phyloP scores from a whole-genome alignment of 1,140 invertebrate genomes.

The Drosophila gunungcola region DNA sequence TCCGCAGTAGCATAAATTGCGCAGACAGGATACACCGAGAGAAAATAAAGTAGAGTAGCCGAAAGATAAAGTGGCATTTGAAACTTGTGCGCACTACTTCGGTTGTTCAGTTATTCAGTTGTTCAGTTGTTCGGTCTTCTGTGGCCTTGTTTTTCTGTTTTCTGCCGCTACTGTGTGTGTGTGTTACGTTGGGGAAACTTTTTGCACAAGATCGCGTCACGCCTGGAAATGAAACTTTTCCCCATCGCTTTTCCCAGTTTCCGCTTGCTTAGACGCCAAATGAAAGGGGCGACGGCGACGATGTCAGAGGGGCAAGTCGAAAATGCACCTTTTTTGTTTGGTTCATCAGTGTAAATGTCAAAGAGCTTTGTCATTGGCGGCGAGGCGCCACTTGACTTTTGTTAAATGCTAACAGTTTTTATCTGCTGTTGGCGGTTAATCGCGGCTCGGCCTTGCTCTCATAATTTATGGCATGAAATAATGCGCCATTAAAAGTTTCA shows the following conservation, averaged over 20 bases:
- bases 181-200: conserved; percentile 27
- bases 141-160: conserved; percentile 24
- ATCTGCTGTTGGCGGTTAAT: conserved; percentile 59
- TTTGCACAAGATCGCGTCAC: conserved; percentile 43
- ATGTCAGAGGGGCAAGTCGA: neutral
- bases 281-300: conserved; percentile 17
- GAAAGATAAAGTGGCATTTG: conserved; percentile 79
- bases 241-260: conserved; percentile 5
- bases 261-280: conserved; percentile 41
- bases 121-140: conserved; percentile 7
- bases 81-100: conserved; percentile 65
- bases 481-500: conserved; percentile 80
- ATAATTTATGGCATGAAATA: conserved; percentile 79
- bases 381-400: conserved; percentile 55
- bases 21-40: conserved; percentile 7
- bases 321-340: conserved; percentile 24
- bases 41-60: conserved; percentile 62
- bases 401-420: conserved; percentile 76
- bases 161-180: neutral
- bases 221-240: conserved; percentile 44
- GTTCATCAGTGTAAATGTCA: conserved; percentile 61
- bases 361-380: conserved; percentile 37
- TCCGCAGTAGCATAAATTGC: conserved; percentile 69
- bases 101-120: too few relatives aligned
- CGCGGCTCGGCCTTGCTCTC: conserved; percentile 58